phyloP scores from a whole-genome alignment of 2,888 invertebrate genomes.

The Brenthis hecate region DNA sequence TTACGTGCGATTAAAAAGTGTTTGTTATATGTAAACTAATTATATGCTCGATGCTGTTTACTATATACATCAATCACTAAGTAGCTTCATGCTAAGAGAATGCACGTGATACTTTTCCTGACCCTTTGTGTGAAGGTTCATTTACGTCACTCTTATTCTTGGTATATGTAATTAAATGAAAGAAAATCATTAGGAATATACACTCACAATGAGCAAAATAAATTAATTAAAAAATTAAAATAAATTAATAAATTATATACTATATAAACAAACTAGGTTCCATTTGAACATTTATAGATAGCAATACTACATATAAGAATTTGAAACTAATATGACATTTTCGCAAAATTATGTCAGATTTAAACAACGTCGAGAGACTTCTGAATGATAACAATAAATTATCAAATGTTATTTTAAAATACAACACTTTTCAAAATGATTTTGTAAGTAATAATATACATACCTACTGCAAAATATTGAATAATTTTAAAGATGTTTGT shows the following conservation, averaged over 20 bases:
- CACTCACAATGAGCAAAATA: neutral
- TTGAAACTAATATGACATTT: conserved; percentile 7
- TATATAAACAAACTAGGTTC: conserved; percentile 20
- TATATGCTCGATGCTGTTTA: too few relatives aligned
- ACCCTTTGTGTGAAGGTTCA: conserved; percentile 27
- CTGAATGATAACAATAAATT: neutral
- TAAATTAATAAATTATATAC: neutral
- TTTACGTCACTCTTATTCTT: conserved; percentile 1
- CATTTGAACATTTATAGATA: conserved; percentile 14
- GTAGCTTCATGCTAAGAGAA: neutral
- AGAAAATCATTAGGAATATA: neutral
- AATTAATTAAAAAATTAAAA: neutral
- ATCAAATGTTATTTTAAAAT: conserved; percentile 24
- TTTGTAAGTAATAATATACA: conserved; percentile 46
- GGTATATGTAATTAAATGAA: conserved; percentile 6
- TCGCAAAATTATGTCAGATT: conserved; percentile 8
- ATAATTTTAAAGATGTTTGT: neutral
- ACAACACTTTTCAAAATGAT: conserved; percentile 53
- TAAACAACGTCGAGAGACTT: neutral
- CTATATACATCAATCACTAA: conserved; percentile 3
- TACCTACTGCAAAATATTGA: neutral
- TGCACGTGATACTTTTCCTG: conserved; percentile 29
- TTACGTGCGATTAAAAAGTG: too few relatives aligned
- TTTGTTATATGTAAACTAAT: too few relatives aligned
- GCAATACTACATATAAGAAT: conserved; percentile 7